Conservation (phyloP, 1,140 invertebrate genomes). For the Macrobrachium nipponense region DNA sequence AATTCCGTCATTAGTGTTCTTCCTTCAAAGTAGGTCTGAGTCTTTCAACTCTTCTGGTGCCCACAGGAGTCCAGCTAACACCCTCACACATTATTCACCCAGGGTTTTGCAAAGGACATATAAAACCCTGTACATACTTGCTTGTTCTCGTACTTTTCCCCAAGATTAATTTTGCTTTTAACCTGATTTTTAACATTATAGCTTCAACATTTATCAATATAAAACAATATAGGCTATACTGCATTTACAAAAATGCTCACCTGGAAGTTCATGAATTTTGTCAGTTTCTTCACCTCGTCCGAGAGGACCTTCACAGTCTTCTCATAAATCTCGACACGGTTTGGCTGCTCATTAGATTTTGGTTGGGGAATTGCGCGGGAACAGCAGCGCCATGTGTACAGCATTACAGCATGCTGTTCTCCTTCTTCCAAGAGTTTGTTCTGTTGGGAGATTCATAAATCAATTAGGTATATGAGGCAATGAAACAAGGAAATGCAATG, state of each 20-base stretch:
- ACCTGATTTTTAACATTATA: too few relatives aligned
- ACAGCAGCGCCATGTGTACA: constrained; percentile 99
- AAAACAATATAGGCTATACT: too few relatives aligned
- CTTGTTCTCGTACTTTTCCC: too few relatives aligned
- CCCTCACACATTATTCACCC: too few relatives aligned
- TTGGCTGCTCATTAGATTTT: constrained; percentile 98
- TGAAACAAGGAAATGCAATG: background rate
- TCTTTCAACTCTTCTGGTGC: too few relatives aligned
- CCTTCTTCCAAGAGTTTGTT: constrained; percentile 98
- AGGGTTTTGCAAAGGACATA: too few relatives aligned
- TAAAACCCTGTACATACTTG: too few relatives aligned
- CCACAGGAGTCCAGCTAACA: too few relatives aligned
- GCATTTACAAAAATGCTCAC: constrained; percentile 70
- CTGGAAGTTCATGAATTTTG: constrained; percentile 99
- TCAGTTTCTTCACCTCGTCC: constrained; percentile 96
- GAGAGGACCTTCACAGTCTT: constrained; percentile 97
- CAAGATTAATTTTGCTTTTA: too few relatives aligned
- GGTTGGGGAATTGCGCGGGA: constrained; percentile 97
- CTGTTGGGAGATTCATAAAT: constrained; percentile 70
- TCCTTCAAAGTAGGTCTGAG: too few relatives aligned
- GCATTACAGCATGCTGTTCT: constrained; percentile 96
- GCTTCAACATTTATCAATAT: too few relatives aligned
- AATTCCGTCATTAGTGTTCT: too few relatives aligned
- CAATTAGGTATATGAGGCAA: background rate
- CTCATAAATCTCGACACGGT: constrained; percentile 98